Conservation (phyloP, 2,888 invertebrate genomes). For the Zeuzera pyrina region DNA sequence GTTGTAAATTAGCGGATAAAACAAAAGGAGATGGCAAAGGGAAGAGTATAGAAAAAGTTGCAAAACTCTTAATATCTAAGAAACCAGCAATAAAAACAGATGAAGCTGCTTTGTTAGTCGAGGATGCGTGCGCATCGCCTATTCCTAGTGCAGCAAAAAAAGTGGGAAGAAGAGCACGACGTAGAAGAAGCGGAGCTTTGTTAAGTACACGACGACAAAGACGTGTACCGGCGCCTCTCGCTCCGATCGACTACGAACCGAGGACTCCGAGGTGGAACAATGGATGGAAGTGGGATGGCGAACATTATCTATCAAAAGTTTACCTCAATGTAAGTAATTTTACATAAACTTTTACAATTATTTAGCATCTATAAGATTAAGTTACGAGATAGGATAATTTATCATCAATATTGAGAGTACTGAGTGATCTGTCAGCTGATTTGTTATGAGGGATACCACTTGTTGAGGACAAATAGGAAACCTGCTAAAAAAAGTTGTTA, state of each 20-base stretch:
- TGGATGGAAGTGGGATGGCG: conserved; percentile 94
- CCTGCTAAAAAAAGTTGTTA: no score
- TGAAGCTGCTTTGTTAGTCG: conserved; percentile 47
- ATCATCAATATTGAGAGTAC: no score
- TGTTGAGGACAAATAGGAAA: no score
- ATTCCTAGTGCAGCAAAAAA: conserved; percentile 27
- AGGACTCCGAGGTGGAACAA: conserved; percentile 82
- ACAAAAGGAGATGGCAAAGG: conserved; percentile 43
- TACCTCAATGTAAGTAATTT: conserved; percentile 85
- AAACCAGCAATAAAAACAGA: conserved; percentile 57
- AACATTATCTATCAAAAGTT: conserved; percentile 86
- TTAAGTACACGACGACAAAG: conserved; percentile 20
- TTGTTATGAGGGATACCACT: no score
- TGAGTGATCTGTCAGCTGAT: no score
- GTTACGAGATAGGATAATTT: no score
- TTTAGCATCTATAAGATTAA: no score
- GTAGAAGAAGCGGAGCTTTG: conserved; percentile 19
- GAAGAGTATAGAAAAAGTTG: conserved; percentile 56
- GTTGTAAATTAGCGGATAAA: conserved; percentile 38
- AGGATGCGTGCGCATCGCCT: conserved; percentile 46
- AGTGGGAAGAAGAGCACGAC: conserved; percentile 22
- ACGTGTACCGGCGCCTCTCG: conserved; percentile 15
- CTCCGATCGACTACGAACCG: conserved; percentile 22
- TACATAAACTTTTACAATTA: no score
- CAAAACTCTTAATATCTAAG: conserved; percentile 56